Percentiles rank a stretch among this genome's conserved stretches.
phyloP scores from a whole-genome alignment of 2,888 invertebrate species.

The Cabera pusaria region DNA sequence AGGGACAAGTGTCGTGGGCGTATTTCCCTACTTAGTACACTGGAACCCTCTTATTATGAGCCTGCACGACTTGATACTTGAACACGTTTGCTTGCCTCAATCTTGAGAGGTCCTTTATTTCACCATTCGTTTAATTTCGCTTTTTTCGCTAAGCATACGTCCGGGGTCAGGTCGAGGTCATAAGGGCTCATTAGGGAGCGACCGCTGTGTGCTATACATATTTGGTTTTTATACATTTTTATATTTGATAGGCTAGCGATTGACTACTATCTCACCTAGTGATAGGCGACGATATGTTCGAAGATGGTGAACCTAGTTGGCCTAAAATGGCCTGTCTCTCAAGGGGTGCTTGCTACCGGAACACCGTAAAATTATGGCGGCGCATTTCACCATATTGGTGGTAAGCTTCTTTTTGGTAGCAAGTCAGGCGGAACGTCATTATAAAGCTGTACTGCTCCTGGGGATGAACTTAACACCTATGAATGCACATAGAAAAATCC shows the following conservation, averaged over 20 bases:
- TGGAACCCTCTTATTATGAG: slow-evolving; percentile 73
- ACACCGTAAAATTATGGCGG: too few species aligned
- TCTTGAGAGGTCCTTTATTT: slow-evolving; percentile 65
- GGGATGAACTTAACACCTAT: too few species aligned
- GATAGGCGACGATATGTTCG: too few species aligned
- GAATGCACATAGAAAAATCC: too few species aligned
- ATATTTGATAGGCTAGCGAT: neutral
- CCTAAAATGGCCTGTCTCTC: too few species aligned
- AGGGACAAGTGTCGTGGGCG: slow-evolving; percentile 46
- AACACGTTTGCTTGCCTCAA: slow-evolving; percentile 77
- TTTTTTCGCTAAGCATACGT: slow-evolving; percentile 38
- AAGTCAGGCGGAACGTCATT: too few species aligned
- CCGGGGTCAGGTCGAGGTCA: slow-evolving; percentile 19
- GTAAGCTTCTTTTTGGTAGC: too few species aligned
- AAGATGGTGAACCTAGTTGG: too few species aligned
- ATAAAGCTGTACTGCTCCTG: too few species aligned
- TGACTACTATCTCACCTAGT: too few species aligned
- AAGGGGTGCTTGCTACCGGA: too few species aligned
- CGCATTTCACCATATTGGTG: too few species aligned
- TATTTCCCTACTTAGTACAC: slow-evolving; percentile 41
- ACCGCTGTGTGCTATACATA: slow-evolving; percentile 16
- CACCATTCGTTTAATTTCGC: slow-evolving; percentile 52
- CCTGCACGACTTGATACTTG: slow-evolving; percentile 69
- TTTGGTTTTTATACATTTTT: neutral
- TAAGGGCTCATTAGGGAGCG: slow-evolving; percentile 16